Conservation (phyloP, 2,113 vertebrate genomes). For the Propithecus coquereli region DNA sequence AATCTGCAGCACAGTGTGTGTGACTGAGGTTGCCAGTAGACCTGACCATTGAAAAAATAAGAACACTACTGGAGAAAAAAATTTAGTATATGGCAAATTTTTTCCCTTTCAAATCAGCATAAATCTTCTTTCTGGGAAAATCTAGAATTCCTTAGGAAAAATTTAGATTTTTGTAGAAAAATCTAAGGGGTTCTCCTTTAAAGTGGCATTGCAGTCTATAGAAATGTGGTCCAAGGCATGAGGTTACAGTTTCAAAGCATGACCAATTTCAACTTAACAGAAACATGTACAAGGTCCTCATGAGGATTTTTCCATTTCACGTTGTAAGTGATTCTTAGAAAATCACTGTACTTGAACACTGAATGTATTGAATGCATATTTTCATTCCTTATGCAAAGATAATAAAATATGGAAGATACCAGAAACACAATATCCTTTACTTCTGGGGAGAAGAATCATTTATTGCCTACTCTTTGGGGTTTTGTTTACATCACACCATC, state of each 20-base stretch:
- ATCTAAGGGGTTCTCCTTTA: neutral
- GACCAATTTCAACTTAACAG: neutral
- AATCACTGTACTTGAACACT: neutral
- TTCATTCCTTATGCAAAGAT: neutral
- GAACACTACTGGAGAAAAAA: neutral
- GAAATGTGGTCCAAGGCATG: neutral
- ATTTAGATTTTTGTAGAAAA: neutral
- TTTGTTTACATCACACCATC: neutral
- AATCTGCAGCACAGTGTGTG: neutral
- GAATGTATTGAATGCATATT: neutral
- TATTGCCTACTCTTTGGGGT: neutral
- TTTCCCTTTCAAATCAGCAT: neutral
- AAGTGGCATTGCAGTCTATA: neutral
- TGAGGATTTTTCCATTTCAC: neutral
- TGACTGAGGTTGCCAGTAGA: neutral
- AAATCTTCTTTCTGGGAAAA: neutral
- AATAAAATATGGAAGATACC: neutral
- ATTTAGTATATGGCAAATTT: neutral
- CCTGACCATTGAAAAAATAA: neutral
- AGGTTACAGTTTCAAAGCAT: neutral
- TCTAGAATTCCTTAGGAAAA: neutral
- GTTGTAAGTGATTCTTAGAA: neutral
- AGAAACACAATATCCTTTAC: neutral
- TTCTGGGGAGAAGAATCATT: neutral
- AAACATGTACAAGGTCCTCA: rapidly evolving